Evolutionary conservation across 1,140 invertebrate species (phyloP), one percentile per base, ranked within the genome.

Genomic region (Zaprionus tsacasi): DNA sequence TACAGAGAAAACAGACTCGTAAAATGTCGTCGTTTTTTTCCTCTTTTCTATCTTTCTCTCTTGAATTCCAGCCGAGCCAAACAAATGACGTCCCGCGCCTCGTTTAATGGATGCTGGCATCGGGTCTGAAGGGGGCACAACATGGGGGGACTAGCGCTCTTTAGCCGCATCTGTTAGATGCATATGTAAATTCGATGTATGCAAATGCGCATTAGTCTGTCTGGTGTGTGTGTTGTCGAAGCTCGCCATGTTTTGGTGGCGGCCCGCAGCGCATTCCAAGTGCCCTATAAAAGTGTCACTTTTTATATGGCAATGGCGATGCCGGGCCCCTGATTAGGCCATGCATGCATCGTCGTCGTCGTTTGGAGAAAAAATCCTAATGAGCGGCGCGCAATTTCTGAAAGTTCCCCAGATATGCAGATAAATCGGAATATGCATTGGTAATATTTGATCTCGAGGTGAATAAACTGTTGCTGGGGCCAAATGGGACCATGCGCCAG

Each of bases 201-300:
- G 71, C 71, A 74, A 75, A 75, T 75, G 72, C 21, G 60, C 72
- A 64, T 61, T 68, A 54, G 50, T 38, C 50, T 30, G 27, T 30
- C 27, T 30, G 27, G 27, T 30, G 27, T 30, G 27, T 30, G 27
- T 30, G 27, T 3, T 30, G 27, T 30, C 27, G 27, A 30, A 35
- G 13, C 30, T 55, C 30, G 11, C 43, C 60, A 52, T 52, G 43
- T 69, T 54, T 70, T 80, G 79, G 59, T 27, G 36, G 70, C 76
- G 30, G 48, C 77, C 81, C 73, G 81, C 78, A 59, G 82, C 54
- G 78, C 73, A 88, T 88, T 88, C 83, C 77, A 58, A 83, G 65
- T 76, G 83, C 83, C 80, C 83, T 81, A 89, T 88, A 89, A 88
- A 89, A 88, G 83, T 89, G 85, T 88, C 83, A 81, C 85, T 75